A percentile compares a stretch with the other conserved stretches of the same genome.
Conservation (phyloP, 2,113 vertebrate species). For the Hyperoodon ampullatus region DNA sequence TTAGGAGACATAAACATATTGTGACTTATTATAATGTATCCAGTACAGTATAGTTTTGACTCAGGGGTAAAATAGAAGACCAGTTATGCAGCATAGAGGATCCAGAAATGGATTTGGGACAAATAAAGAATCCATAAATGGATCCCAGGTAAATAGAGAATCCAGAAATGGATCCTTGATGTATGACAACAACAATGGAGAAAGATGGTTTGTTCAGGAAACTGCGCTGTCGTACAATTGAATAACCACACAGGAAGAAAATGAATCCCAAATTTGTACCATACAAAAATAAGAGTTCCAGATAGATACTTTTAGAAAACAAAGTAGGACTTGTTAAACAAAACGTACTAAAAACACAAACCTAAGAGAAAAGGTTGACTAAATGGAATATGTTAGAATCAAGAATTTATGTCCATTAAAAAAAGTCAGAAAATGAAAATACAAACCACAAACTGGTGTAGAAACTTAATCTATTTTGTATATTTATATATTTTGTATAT, state of each 20-base stretch:
- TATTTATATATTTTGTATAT: too few species aligned
- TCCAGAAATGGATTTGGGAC: too few species aligned
- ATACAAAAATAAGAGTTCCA: neutral
- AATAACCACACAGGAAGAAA: neutral
- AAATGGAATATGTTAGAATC: too few species aligned
- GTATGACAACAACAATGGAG: neutral
- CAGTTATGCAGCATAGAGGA: neutral
- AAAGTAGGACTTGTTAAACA: too few species aligned
- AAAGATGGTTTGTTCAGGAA: neutral
- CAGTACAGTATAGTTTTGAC: neutral
- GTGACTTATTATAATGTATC: neutral
- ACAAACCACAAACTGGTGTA: too few species aligned
- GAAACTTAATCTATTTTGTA: too few species aligned
- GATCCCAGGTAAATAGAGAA: neutral
- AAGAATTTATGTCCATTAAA: too few species aligned
- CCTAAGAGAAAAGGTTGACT: too few species aligned
- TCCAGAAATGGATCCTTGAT: neutral
- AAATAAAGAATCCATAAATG: too few species aligned
- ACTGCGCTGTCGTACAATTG: neutral
- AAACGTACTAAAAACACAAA: too few species aligned
- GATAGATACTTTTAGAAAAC: neutral
- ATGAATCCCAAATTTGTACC: neutral
- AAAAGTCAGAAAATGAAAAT: too few species aligned
- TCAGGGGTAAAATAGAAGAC: neutral
- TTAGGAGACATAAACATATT: too few species aligned